Evolutionary conservation across 2,797 vertebrate species (phyloP), one percentile per base, ranked within the genome.

Genomic region (Catharus ustulatus): DNA sequence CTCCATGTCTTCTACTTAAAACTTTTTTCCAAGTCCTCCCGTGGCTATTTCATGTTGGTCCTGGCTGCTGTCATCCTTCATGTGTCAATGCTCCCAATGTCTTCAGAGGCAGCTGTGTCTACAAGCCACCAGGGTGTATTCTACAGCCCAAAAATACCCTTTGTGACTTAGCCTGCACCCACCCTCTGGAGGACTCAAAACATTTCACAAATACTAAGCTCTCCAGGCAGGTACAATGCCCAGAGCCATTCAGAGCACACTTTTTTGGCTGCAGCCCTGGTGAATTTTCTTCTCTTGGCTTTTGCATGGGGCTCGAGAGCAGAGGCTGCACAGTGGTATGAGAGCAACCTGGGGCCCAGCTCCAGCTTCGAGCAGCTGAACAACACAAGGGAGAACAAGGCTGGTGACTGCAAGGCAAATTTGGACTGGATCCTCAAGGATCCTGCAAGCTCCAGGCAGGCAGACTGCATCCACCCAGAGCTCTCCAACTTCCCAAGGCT

Each of bases 1-100:
- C 30, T 74, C 57, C 71, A 49, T 67, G 67, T 76, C 74, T 95
- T 64, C 75, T 66, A 43, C 57, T 79, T 86, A n/a, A 67, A 89
- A 54, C 22, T 55, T 87, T 12, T 93, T 82, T 45, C 38, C 72
- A 77, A 82, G 88, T 94, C 18, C 34, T 95, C 45, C 66, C 0
- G 0, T 85, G 61, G 52, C 63, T 92, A 69, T 87, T 92, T 92
- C 73, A 13, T 57, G 26, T 77, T 54, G 69, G 58, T 63, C 64
- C 84, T 74, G 68, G 36, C 61, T 89, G 76, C 62, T 17, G 2
- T 63, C 2, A 0, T 27, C 85, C 58, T 51, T 48, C 2, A 0
- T 43, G 46, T 75, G 27, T 55, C 43, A 63, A 74, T 49, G 49
- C 17, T 92, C 61, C 42, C 22, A 2, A 8, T 27, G 24, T 34